Evolutionary conservation across 2,113 vertebrate genomes (phyloP), one percentile per base, ranked within the genome.

Genomic region (Lasiurus cinereus): DNA sequence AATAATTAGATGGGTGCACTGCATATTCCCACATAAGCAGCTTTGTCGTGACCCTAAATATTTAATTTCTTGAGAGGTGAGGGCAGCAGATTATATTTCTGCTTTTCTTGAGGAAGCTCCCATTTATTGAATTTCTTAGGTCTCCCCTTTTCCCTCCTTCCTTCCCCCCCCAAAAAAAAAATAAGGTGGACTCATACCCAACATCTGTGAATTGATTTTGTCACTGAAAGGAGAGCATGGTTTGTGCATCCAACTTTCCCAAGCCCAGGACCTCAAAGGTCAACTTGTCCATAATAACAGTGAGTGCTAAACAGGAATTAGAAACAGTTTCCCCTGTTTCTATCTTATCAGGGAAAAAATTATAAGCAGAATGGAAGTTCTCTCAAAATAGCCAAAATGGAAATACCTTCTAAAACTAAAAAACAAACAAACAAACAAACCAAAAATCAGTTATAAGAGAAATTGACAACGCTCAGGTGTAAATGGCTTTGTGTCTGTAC

Each of bases 51-150:
- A 94, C 92, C 90, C 94, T 31, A 39, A 67, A 54, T 33, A 62
- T 78, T 84, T 97, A 94, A 97, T 97, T 94, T 94, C 92, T 74
- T 39, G 70, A 86, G 76, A 87, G 69, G 59, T 82, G 83, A 77
- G 83, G 72, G 27, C 48, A 67, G 77, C 72, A 94, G 91, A 96
- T 96, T 92, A 52, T 52, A 86, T 64, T 83, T 84, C 64, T 88
- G 88, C 82, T 79, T 90, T 83, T 92, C 92, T 79, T 76, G 46
- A 88, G 31, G 70, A 67, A 88, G 59, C 73, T 24, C 56, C 27
- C 83, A 90, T 66, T 84, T 84, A 77, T 77, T 83, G 83, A 70
- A 93, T 93, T 96, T 90, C 46, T 29, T 62, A 89, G 59, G n/a
- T 36, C 11, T 12, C 21, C 64, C 67, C 36, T 36, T 29, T 56